phyloP scores from a whole-genome alignment of 2,797 vertebrate genomes.

The Champsocephalus esox region DNA sequence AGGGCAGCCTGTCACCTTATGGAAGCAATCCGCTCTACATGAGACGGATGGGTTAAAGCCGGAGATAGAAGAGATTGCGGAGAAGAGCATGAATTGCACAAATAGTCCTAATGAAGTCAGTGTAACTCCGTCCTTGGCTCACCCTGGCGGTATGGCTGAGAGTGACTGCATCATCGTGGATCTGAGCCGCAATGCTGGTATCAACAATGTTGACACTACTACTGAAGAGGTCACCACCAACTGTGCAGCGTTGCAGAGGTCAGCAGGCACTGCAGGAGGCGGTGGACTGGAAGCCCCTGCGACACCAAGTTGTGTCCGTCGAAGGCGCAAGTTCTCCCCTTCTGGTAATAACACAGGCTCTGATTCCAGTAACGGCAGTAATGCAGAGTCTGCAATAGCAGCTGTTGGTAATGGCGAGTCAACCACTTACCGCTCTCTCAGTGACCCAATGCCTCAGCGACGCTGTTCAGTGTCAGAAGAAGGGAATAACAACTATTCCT shows the following conservation, averaged over 20 bases:
- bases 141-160: constrained; percentile 66
- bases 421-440: constrained; percentile 91
- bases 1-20: constrained; percentile 81
- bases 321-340: constrained; percentile 92
- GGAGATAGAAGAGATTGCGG: constrained; percentile 56
- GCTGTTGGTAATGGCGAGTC: constrained; percentile 75
- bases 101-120: constrained; percentile 55
- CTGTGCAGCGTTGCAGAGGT: constrained; percentile 71
- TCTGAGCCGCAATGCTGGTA: constrained; percentile 62
- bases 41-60: constrained; percentile 65
- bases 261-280: constrained; percentile 42
- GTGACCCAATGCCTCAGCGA: constrained; percentile 98
- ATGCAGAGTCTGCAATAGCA: constrained; percentile 79
- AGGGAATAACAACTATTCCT: constrained; percentile 84
- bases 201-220: constrained; percentile 43
- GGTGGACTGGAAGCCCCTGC: constrained; percentile 85
- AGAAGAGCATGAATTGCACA: constrained; percentile 52
- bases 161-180: constrained; percentile 72
- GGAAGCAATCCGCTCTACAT: constrained; percentile 85
- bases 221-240: constrained; percentile 52
- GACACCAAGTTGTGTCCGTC: constrained; percentile 89
- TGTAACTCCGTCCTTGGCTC: constrained; percentile 26
- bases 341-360: constrained; percentile 84
- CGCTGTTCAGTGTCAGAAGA: constrained; percentile 86
- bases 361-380: constrained; percentile 89